These are phyloP conservation scores for Propithecus coquereli DNA, from an alignment of 2,113 vertebrate species.

Conservation along the genomic window DNA sequence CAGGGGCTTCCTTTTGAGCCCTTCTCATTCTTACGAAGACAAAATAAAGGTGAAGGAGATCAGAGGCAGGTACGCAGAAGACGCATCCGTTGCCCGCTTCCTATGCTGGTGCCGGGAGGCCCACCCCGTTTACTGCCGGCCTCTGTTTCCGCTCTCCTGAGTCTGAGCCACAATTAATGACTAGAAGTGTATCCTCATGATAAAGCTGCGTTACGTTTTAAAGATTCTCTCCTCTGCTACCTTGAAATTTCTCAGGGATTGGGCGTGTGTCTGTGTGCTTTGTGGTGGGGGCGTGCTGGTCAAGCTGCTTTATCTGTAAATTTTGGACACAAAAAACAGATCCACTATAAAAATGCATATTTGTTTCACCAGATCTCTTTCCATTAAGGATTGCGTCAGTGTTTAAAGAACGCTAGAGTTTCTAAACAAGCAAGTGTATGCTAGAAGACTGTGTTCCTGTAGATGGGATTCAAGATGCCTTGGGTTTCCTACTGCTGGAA, in stretches of 20 bases:
- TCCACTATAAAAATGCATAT: background rate
- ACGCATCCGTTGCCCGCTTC: background rate
- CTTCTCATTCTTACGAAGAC: background rate
- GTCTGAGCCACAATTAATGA: background rate
- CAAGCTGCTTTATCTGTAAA: background rate
- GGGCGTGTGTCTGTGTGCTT: background rate
- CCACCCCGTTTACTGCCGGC: background rate
- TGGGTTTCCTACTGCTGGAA: background rate
- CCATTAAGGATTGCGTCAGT: background rate
- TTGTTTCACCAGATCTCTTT: conserved; percentile 1
- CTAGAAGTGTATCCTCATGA: background rate
- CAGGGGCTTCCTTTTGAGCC: background rate
- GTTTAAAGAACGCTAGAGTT: background rate
- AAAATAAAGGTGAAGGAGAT: background rate
- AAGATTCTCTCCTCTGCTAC: background rate
- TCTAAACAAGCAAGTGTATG: background rate
- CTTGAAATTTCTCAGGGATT: background rate
- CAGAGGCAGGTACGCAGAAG: background rate
- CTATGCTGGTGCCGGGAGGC: background rate
- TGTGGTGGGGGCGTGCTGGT: background rate
- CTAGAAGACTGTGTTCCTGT: background rate
- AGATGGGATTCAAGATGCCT: background rate
- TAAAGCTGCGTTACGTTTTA: background rate
- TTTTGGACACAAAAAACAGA: background rate
- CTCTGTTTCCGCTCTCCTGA: background rate